These are phyloP conservation scores for Chloroclysta siterata DNA, from an alignment of 2,888 invertebrate species.

Conservation along the genomic window DNA sequence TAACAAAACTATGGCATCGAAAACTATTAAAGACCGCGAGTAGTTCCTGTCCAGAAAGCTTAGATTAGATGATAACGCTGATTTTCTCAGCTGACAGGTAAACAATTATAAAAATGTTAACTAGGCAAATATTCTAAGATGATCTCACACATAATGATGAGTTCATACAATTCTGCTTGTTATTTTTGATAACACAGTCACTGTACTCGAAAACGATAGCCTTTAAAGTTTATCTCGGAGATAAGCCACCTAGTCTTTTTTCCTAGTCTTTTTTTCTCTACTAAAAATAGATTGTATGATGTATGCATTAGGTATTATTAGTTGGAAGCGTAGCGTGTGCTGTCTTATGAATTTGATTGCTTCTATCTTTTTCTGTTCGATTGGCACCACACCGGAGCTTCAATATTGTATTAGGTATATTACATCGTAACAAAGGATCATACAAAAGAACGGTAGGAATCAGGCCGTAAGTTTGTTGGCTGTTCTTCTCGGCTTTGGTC, in stretches of 20 bases:
- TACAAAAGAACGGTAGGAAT: too few relatives aligned
- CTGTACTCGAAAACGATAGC: conserved; percentile 8
- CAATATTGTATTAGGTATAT: too few relatives aligned
- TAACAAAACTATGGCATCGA: conserved; percentile 45
- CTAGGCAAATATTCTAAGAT: conserved; percentile 1
- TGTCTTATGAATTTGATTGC: too few relatives aligned
- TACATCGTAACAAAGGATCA: too few relatives aligned
- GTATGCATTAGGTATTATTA: not conserved
- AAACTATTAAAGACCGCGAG: conserved; percentile 54
- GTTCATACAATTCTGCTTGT: conserved; percentile 8
- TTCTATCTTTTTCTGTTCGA: too few relatives aligned
- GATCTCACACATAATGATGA: conserved; percentile 16
- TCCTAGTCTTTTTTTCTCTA: too few relatives aligned
- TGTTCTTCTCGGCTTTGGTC: too few relatives aligned
- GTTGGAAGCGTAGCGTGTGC: too few relatives aligned
- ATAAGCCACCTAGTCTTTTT: too few relatives aligned
- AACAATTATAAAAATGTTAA: not conserved
- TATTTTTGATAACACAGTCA: conserved; percentile 16
- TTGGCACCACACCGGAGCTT: too few relatives aligned
- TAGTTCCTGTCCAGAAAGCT: conserved; percentile 47
- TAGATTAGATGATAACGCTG: conserved; percentile 23
- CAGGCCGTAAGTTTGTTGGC: too few relatives aligned
- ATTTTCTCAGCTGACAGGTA: conserved; percentile 35
- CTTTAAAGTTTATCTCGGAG: not conserved
- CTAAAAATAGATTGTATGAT: too few relatives aligned